phyloP scores from a whole-genome alignment of 2,888 invertebrate species.

The Clistopyga incitator region DNA sequence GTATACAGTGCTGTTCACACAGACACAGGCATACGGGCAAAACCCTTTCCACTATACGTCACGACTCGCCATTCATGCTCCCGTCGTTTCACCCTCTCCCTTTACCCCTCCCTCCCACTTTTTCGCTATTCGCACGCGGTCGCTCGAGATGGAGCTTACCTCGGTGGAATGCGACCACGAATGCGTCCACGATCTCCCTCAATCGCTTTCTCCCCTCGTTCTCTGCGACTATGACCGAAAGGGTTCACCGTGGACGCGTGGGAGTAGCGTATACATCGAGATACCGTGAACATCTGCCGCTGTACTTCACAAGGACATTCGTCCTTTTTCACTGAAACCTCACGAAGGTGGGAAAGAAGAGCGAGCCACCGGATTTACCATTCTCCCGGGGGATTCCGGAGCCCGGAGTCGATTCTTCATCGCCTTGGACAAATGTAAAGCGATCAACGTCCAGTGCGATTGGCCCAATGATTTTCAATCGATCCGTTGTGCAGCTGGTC shows the following conservation, averaged over 20 bases:
- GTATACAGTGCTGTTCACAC: neutral
- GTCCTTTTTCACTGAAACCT: neutral
- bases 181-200: slow-evolving; percentile 46
- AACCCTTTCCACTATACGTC: slow-evolving; percentile 45
- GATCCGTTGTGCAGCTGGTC: slow-evolving; percentile 5
- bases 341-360: slow-evolving; percentile 3
- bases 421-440: neutral
- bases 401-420: neutral
- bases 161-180: slow-evolving; percentile 54
- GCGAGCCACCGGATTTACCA: slow-evolving; percentile 1
- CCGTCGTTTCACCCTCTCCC: slow-evolving; percentile 49
- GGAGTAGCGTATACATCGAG: slow-evolving; percentile 40
- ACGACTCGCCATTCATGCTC: slow-evolving; percentile 59
- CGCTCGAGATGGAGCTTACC: slow-evolving; percentile 32
- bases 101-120: slow-evolving; percentile 61
- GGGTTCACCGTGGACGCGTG: slow-evolving; percentile 59
- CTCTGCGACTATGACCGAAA: slow-evolving; percentile 43
- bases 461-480: neutral
- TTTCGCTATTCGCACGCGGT: slow-evolving; percentile 62
- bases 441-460: neutral
- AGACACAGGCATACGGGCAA: neutral
- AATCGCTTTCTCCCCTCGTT: slow-evolving; percentile 23
- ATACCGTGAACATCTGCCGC: slow-evolving; percentile 58
- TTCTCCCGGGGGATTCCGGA: neutral
- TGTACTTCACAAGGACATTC: neutral